Conservation (phyloP, 2,797 vertebrate species). For the Coccyzus lansbergi region DNA sequence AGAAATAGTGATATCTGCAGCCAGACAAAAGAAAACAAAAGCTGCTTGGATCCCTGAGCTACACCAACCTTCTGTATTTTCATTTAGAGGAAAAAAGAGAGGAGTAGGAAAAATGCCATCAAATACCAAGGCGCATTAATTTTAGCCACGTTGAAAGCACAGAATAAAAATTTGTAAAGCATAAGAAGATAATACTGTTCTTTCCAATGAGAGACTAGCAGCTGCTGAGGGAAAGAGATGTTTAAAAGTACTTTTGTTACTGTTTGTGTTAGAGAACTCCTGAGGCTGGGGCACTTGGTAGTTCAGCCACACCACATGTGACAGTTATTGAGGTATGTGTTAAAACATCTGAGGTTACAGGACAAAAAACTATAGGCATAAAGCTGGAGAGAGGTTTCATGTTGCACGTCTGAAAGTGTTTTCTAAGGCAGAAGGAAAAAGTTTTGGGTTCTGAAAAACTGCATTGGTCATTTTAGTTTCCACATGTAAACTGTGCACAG, state of each 20-base stretch:
- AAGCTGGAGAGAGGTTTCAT: background rate
- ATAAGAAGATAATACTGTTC: background rate
- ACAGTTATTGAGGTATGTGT: background rate
- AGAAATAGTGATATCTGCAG: background rate
- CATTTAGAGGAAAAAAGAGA: background rate
- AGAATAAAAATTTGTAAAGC: background rate
- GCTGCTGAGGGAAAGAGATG: background rate
- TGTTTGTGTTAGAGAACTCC: background rate
- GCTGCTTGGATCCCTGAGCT: background rate
- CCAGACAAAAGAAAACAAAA: conserved; percentile 6
- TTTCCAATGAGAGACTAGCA: background rate
- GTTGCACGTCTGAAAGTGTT: background rate
- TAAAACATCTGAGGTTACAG: background rate
- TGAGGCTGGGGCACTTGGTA: background rate
- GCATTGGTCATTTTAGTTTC: background rate
- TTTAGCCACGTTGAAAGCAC: background rate
- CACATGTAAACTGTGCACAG: background rate
- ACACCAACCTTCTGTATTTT: background rate
- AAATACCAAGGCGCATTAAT: background rate
- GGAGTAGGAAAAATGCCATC: background rate
- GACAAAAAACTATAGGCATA: background rate
- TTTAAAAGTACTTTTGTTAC: background rate
- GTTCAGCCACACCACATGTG: background rate
- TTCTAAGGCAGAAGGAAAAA: background rate
- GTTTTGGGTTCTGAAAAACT: background rate